A percentile compares a stretch with the other conserved stretches of the same genome.
Conservation (phyloP, 2,113 vertebrate genomes). For the Callipepla squamata region DNA sequence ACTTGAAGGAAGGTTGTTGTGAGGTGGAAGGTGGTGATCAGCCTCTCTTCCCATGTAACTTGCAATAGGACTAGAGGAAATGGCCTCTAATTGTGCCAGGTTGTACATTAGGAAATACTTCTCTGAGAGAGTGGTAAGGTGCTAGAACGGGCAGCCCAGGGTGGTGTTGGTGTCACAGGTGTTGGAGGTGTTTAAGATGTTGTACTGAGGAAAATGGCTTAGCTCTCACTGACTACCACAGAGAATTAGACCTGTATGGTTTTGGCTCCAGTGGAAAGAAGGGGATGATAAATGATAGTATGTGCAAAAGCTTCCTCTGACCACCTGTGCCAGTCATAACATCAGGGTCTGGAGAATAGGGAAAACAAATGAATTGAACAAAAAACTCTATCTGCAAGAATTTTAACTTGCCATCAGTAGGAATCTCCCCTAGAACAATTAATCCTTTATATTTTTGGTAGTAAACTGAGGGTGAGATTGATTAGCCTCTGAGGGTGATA, state of each 20-base stretch:
- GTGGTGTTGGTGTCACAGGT: too few relatives aligned
- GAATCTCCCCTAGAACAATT: neutral
- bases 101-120: too few relatives aligned
- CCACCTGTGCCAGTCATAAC: neutral
- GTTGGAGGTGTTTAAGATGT: too few relatives aligned
- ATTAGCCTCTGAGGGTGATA: neutral
- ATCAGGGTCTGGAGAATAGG: neutral
- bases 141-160: too few relatives aligned
- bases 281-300: neutral
- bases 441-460: neutral
- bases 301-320: neutral
- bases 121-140: too few relatives aligned
- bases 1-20: too few relatives aligned
- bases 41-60: too few relatives aligned
- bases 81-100: too few relatives aligned
- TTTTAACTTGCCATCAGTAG: neutral
- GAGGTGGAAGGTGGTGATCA: too few relatives aligned
- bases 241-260: neutral
- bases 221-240: fast-evolving
- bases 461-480: neutral
- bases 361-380: neutral
- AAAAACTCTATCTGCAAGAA: neutral
- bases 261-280: neutral
- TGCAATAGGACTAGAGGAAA: too few relatives aligned
- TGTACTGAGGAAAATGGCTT: too few relatives aligned